Conservation (phyloP, 2,113 vertebrate species). For the Eupsittula cactorum region DNA sequence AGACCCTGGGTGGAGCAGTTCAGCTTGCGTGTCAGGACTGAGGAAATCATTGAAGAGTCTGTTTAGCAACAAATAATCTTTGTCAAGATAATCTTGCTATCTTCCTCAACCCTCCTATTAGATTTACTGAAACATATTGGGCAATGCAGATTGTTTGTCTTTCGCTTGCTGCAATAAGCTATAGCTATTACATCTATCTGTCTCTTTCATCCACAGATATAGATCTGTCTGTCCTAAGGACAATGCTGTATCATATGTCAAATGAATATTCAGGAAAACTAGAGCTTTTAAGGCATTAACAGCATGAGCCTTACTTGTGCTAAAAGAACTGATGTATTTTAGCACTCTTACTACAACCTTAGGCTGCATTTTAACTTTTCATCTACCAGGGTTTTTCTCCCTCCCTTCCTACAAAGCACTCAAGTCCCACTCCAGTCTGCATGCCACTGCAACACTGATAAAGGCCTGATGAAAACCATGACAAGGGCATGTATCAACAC, state of each 20-base stretch:
- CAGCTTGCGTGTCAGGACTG: not conserved
- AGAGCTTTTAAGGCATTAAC: not conserved
- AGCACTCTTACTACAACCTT: not conserved
- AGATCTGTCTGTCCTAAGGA: not conserved
- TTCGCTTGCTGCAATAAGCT: conserved; percentile 42
- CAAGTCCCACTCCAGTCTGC: not conserved
- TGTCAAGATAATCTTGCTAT: conserved; percentile 34
- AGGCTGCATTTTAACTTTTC: not conserved
- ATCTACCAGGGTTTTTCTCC: not conserved
- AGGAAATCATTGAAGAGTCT: not conserved
- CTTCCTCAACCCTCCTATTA: conserved; percentile 38
- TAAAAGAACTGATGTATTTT: not conserved
- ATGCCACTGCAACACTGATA: not conserved
- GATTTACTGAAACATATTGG: conserved; percentile 17
- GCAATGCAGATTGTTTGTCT: conserved; percentile 37
- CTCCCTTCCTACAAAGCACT: not conserved
- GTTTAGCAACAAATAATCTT: conserved; percentile 55
- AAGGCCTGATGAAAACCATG: not conserved
- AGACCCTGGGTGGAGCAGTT: conserved; percentile 25
- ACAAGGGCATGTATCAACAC: not conserved
- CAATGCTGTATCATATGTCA: not conserved
- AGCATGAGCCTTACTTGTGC: not conserved
- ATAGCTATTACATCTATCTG: not conserved
- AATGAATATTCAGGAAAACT: not conserved
- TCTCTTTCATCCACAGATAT: not conserved